These are phyloP conservation scores for Anomalospiza imberbis DNA, from an alignment of 2,797 vertebrate species.

Conservation along the genomic window DNA sequence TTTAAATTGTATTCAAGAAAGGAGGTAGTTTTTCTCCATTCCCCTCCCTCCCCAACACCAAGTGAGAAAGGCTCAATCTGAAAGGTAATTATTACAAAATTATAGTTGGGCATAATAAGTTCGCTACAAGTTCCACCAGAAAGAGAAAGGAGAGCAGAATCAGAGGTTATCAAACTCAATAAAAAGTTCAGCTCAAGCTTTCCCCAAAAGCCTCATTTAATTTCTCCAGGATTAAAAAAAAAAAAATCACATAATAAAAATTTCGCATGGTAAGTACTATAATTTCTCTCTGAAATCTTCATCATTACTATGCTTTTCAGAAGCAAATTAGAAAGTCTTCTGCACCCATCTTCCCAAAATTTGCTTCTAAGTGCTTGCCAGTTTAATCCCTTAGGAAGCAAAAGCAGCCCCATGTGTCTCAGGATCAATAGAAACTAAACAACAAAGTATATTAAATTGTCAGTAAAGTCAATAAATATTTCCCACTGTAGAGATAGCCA, in stretches of 20 bases:
- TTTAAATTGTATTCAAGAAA: background rate
- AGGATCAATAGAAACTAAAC: background rate
- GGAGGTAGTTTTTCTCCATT: background rate
- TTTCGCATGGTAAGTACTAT: background rate
- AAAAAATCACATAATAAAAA: background rate
- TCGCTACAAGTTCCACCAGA: background rate
- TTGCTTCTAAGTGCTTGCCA: background rate
- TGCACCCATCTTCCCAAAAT: background rate
- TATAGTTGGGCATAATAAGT: background rate
- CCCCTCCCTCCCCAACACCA: fast-evolving
- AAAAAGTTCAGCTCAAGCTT: background rate
- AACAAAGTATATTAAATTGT: background rate
- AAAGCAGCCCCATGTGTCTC: background rate
- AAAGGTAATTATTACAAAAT: background rate
- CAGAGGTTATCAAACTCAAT: background rate
- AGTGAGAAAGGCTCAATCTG: background rate
- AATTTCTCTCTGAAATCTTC: background rate
- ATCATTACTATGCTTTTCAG: background rate
- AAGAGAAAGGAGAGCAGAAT: background rate
- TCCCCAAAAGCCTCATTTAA: background rate
- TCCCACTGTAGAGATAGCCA: background rate
- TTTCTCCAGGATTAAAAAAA: background rate
- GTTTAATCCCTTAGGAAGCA: background rate
- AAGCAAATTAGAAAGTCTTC: background rate
- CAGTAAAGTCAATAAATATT: background rate